Evolutionary conservation across 2,113 vertebrate genomes (phyloP).

Genomic region (Hippotragus niger): DNA sequence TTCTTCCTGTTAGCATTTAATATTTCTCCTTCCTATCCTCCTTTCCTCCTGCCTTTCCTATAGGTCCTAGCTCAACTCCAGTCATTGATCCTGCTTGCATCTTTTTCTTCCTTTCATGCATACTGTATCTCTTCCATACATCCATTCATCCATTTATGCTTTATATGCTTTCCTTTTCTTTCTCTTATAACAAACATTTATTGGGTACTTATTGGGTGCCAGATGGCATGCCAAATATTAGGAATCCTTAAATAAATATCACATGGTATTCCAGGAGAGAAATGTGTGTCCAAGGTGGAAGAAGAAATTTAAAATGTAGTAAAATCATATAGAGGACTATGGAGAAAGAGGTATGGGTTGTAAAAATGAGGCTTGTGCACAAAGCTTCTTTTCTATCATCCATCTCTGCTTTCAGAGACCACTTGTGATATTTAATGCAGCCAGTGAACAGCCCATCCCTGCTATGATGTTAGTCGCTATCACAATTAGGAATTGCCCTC

Average conservation of each 20-base stretch:
- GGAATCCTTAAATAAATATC: constrained; percentile 46
- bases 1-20: not conserved
- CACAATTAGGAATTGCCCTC: not conserved
- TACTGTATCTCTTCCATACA: not conserved
- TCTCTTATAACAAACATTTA: not conserved
- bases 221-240: constrained; percentile 41
- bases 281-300: not conserved
- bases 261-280: not conserved
- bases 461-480: not conserved
- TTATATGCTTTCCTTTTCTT: not conserved
- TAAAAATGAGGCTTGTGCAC: not conserved
- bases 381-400: not conserved
- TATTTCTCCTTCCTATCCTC: not conserved
- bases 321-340: not conserved
- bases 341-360: not conserved
- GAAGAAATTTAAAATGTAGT: not conserved
- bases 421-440: not conserved
- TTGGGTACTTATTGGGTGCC: not conserved
- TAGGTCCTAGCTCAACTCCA: not conserved
- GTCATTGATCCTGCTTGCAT: not conserved
- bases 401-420: not conserved
- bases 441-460: not conserved
- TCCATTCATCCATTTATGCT: not conserved
- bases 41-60: not conserved
- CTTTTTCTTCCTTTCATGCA: not conserved